These are phyloP conservation scores for Hypercompe scribonia DNA, from an alignment of 2,888 invertebrate species.

Conservation along the genomic window DNA sequence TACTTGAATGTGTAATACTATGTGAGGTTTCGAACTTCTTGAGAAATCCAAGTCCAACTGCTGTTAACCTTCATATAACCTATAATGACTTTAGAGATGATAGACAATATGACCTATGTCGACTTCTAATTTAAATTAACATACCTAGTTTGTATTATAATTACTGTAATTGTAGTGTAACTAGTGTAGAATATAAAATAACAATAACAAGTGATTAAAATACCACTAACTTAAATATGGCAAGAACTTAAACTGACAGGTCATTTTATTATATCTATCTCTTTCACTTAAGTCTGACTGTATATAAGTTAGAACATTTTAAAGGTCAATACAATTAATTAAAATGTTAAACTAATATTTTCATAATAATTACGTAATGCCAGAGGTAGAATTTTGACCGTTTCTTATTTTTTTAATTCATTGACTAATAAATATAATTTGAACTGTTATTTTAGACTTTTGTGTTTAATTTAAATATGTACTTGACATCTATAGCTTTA, in stretches of 20 bases:
- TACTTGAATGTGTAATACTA: neutral
- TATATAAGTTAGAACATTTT: neutral
- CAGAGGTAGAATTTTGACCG: too few species aligned
- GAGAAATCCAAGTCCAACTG: neutral
- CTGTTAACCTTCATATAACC: neutral
- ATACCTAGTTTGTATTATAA: neutral
- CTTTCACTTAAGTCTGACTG: neutral
- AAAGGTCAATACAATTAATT: neutral
- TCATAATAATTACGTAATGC: neutral
- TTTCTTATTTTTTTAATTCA: too few species aligned
- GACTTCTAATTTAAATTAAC: neutral
- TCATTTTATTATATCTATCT: neutral
- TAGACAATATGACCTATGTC: neutral
- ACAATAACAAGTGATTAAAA: neutral
- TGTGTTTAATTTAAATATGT: too few species aligned
- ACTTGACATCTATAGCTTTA: too few species aligned
- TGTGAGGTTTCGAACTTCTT: neutral
- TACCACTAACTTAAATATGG: neutral
- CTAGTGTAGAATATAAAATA: neutral
- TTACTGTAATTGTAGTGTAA: neutral
- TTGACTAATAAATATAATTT: too few species aligned
- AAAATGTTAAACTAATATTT: neutral
- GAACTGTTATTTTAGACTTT: too few species aligned
- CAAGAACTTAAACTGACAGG: neutral
- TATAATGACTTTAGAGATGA: neutral